Percentiles rank a stretch among this genome's conserved stretches.
phyloP scores from a whole-genome alignment of 2,113 vertebrate genomes.

The Otocyon megalotis region DNA sequence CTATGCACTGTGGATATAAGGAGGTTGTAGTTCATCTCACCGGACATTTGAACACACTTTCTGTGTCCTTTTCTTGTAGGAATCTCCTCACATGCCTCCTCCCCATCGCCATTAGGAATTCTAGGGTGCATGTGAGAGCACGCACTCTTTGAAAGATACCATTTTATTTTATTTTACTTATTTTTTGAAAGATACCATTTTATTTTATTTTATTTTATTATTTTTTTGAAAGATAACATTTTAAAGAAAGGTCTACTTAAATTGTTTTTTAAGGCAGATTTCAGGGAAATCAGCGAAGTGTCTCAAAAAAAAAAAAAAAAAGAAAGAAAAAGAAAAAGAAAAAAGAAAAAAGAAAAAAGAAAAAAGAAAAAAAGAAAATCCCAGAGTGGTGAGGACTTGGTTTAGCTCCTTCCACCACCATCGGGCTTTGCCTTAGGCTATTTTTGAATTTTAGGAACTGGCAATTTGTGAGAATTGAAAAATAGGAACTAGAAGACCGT shows the following conservation, averaged over 20 bases:
- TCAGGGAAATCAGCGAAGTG: conserved; percentile 15
- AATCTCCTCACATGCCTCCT: background rate
- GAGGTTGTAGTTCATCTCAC: background rate
- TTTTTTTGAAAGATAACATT: background rate
- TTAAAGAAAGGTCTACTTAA: background rate
- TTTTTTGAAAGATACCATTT: too few relatives aligned
- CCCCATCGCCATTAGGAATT: background rate
- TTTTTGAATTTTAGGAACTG: conserved; percentile 54
- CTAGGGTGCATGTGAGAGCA: background rate
- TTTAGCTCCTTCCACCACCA: background rate
- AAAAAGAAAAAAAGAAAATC: background rate
- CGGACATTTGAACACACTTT: background rate
- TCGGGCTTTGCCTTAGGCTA: background rate
- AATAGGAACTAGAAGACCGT: background rate
- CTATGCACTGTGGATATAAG: too few relatives aligned
- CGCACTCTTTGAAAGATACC: background rate
- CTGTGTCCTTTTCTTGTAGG: background rate
- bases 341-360: background rate
- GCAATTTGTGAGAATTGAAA: background rate
- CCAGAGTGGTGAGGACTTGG: background rate
- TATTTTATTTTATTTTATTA: too few relatives aligned
- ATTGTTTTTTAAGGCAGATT: background rate
- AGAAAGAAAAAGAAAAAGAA: background rate
- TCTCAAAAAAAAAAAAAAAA: background rate
- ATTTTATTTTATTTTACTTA: background rate